phyloP scores from a whole-genome alignment of 2,797 vertebrate species.

The Syndactyla subalaris region DNA sequence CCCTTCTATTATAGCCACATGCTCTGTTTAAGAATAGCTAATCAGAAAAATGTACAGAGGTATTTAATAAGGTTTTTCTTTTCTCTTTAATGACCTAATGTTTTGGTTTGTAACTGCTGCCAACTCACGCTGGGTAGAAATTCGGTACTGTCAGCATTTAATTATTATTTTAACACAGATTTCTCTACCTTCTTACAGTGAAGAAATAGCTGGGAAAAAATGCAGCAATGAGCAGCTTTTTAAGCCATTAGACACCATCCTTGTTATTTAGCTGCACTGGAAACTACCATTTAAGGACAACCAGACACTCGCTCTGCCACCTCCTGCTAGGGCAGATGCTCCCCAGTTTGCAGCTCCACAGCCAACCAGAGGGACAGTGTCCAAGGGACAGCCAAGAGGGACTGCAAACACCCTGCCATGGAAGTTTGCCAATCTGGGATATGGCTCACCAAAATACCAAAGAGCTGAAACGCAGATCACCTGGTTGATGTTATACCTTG shows the following conservation, averaged over 20 bases:
- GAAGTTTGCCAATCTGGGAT: neutral
- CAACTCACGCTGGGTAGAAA: slow-evolving; percentile 77
- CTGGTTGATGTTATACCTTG: neutral
- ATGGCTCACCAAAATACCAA: neutral
- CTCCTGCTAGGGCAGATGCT: neutral
- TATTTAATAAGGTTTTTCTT: slow-evolving; percentile 72
- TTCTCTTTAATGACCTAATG: slow-evolving; percentile 77
- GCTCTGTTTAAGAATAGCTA: slow-evolving; percentile 70
- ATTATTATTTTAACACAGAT: slow-evolving; percentile 82
- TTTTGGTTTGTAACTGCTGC: slow-evolving; percentile 74
- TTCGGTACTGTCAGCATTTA: slow-evolving; percentile 81
- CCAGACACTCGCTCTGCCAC: neutral
- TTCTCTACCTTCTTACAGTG: slow-evolving; percentile 79
- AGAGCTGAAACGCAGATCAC: neutral
- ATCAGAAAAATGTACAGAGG: slow-evolving; percentile 73
- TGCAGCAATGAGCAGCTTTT: slow-evolving; percentile 45
- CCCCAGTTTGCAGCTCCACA: neutral
- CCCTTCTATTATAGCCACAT: slow-evolving; percentile 73
- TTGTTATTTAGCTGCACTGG: slow-evolving; percentile 19
- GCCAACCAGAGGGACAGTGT: neutral
- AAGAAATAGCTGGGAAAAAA: slow-evolving; percentile 67
- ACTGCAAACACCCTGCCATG: neutral
- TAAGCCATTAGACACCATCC: slow-evolving; percentile 12
- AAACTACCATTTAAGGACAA: slow-evolving; percentile 20
- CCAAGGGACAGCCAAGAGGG: neutral